Evolutionary conservation across 2,113 vertebrate species (phyloP).

Genomic region (Campylomormyrus tamandua): DNA sequence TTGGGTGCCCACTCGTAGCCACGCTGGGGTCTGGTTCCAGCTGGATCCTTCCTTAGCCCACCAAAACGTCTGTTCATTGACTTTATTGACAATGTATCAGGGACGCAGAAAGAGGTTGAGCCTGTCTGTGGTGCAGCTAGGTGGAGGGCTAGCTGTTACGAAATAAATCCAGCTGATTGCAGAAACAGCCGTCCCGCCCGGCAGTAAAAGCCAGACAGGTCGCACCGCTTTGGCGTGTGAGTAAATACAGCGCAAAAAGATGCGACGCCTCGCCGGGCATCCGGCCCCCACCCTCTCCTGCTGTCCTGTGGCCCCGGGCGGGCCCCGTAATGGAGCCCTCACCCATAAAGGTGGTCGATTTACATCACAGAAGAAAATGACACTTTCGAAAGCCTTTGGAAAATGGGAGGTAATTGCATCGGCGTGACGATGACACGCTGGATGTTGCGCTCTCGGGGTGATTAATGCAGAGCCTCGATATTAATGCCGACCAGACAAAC

Average conservation of each 20-base stretch:
- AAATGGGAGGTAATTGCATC: neutral
- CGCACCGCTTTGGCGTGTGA: neutral
- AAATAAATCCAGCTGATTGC: neutral
- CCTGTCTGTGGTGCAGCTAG: neutral
- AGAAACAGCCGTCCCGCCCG: neutral
- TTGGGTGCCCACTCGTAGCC: neutral
- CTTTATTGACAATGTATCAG: neutral
- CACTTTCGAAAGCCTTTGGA: neutral
- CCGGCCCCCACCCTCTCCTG: neutral
- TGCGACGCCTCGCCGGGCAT: neutral
- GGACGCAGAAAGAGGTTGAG: neutral
- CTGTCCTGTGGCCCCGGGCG: neutral
- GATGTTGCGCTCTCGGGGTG: neutral
- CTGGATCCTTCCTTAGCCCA: neutral
- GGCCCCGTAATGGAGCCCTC: neutral
- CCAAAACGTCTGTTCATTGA: neutral
- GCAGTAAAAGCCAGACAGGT: neutral
- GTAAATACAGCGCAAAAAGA: neutral
- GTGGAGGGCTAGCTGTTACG: neutral
- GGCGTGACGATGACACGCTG: neutral
- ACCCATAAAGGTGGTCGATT: neutral
- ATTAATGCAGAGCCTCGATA: neutral
- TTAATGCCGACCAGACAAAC: conserved; percentile 2
- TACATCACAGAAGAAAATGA: neutral
- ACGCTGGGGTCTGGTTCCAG: neutral